These are phyloP conservation scores for Eudyptes chrysolophus DNA, from an alignment of 2,113 vertebrate genomes.

Conservation along the genomic window DNA sequence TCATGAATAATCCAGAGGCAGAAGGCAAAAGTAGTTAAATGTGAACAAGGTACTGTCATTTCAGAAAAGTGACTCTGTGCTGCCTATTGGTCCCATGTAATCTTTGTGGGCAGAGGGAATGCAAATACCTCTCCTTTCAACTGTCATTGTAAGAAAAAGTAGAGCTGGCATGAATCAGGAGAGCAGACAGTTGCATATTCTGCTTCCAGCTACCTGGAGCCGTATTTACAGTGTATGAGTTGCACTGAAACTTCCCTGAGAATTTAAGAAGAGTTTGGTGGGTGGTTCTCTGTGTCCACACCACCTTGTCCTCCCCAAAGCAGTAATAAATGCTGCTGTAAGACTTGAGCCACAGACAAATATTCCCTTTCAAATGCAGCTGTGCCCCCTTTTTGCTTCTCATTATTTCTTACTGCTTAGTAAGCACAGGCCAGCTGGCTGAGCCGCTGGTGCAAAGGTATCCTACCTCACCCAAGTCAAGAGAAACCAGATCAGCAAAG, in stretches of 20 bases:
- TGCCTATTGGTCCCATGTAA: not conserved
- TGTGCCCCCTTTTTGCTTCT: not conserved
- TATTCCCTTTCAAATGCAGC: not conserved
- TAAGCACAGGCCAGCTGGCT: not conserved
- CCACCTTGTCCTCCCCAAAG: not conserved
- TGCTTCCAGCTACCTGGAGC: not conserved
- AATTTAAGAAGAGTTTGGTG: not conserved
- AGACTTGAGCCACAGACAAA: not conserved
- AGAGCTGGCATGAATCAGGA: not conserved
- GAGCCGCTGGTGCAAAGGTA: not conserved
- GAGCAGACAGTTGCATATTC: not conserved
- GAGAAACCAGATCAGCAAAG: not conserved
- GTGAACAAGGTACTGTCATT: not conserved
- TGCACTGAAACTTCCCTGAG: fast-evolving
- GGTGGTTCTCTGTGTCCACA: not conserved
- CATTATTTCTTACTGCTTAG: not conserved
- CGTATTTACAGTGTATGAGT: fast-evolving
- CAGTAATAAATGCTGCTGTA: not conserved
- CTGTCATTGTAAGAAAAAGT: not conserved
- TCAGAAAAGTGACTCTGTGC: not conserved
- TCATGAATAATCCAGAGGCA: constrained; percentile 23
- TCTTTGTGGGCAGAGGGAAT: not conserved
- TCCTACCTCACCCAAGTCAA: not conserved
- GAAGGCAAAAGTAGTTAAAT: constrained; percentile 13
- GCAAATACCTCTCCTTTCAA: not conserved